phyloP scores from a whole-genome alignment of 2,113 vertebrate genomes.

The Microcebus tavaratra region DNA sequence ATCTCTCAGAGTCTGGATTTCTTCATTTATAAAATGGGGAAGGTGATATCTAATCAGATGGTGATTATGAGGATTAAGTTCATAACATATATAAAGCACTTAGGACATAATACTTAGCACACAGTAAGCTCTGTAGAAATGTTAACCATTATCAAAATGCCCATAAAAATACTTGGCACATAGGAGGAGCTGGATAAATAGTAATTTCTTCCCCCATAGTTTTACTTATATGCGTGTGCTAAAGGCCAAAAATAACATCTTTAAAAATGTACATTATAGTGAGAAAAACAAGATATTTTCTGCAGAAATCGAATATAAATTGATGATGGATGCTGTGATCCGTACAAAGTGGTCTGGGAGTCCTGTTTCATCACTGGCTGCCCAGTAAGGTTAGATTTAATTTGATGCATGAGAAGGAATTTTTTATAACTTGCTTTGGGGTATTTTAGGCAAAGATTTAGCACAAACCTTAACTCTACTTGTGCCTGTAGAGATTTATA shows the following conservation, averaged over 20 bases:
- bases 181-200: not conserved
- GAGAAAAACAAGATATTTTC: not conserved
- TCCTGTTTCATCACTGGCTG: not conserved
- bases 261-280: not conserved
- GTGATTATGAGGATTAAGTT: not conserved
- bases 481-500: constrained; percentile 20
- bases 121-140: not conserved
- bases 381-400: not conserved
- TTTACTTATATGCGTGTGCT: not conserved
- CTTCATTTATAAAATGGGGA: not conserved
- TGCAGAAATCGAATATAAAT: not conserved
- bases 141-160: not conserved
- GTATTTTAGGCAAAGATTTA: constrained; percentile 61
- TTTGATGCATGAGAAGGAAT: constrained; percentile 35
- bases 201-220: not conserved
- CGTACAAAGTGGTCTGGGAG: not conserved
- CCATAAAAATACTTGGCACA: not conserved
- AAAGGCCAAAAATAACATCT: not conserved
- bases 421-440: constrained; percentile 45
- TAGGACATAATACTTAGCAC: not conserved
- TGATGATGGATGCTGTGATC: not conserved
- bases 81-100: not conserved
- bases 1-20: not conserved
- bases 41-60: not conserved
- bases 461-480: constrained; percentile 22